phyloP scores from a whole-genome alignment of 1,140 invertebrate species.

The Artemia franciscana region DNA sequence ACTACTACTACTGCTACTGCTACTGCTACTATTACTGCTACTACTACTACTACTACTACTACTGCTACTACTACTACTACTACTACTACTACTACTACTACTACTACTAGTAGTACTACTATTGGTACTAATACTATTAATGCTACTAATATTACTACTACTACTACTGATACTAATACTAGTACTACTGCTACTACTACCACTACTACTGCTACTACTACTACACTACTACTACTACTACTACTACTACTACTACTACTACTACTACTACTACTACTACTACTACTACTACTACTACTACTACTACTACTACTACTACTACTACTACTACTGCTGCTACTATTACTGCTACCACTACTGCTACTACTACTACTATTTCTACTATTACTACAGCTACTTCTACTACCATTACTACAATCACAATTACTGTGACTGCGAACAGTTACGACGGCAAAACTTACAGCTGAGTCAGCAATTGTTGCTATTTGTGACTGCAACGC shows the following conservation, averaged over 20 bases:
- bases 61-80: constrained; percentile 8
- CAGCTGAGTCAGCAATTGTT: no score
- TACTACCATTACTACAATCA: no score
- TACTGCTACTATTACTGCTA: constrained; percentile 10
- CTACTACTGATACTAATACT: no score
- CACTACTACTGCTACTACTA: no score
- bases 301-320: constrained; percentile 8
- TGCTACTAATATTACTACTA: no score
- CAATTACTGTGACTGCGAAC: neutral
- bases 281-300: constrained; percentile 8
- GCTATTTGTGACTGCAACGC: no score
- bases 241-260: neutral
- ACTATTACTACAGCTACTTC: no score
- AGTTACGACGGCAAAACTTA: no score
- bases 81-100: constrained; percentile 7
- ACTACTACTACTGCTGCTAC: constrained; percentile 9
- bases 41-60: constrained; percentile 10
- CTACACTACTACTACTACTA: constrained; percentile 3
- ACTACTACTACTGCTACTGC: neutral
- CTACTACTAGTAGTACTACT: neutral
- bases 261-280: constrained; percentile 8
- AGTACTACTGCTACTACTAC: no score
- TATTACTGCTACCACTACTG: constrained; percentile 6
- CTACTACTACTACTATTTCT: no score
- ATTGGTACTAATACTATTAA: no score